Evolutionary conservation across 2,113 vertebrate genomes (phyloP).

Genomic region (Vidua chalybeata): DNA sequence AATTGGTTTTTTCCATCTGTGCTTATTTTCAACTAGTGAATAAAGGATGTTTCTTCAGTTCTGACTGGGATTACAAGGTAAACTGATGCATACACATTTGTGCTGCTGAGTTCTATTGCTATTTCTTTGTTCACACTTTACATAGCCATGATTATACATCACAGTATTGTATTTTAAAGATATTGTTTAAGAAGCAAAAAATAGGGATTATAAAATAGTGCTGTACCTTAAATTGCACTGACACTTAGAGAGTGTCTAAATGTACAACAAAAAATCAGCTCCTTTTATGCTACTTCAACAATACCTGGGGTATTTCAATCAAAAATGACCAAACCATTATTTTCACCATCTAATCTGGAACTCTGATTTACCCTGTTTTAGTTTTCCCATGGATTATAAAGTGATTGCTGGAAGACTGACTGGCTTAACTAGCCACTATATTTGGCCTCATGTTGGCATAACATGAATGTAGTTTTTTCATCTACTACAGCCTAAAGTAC

Average conservation of each 20-base stretch:
- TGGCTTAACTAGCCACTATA: neutral
- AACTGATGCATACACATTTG: neutral
- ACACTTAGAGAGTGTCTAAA: neutral
- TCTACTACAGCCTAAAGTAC: neutral
- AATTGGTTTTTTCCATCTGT: constrained; percentile 1
- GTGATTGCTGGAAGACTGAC: neutral
- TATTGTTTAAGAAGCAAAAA: neutral
- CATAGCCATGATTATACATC: neutral
- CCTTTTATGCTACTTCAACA: neutral
- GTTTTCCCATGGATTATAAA: neutral
- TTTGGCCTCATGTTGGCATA: neutral
- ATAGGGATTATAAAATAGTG: neutral
- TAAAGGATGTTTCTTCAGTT: neutral
- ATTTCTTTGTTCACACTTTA: neutral
- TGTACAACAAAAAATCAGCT: neutral
- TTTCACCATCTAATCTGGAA: neutral
- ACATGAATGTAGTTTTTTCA: neutral
- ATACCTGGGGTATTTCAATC: neutral
- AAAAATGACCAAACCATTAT: neutral
- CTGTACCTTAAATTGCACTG: neutral
- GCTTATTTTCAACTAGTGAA: neutral
- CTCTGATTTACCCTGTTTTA: neutral
- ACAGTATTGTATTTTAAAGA: neutral
- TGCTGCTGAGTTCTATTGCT: neutral
- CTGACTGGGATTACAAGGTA: neutral